Evolutionary conservation across 92 coral and sea anemone species (phyloP), one percentile per base, ranked within the genome.

Genomic region (Chrysogorgia sp.): DNA sequence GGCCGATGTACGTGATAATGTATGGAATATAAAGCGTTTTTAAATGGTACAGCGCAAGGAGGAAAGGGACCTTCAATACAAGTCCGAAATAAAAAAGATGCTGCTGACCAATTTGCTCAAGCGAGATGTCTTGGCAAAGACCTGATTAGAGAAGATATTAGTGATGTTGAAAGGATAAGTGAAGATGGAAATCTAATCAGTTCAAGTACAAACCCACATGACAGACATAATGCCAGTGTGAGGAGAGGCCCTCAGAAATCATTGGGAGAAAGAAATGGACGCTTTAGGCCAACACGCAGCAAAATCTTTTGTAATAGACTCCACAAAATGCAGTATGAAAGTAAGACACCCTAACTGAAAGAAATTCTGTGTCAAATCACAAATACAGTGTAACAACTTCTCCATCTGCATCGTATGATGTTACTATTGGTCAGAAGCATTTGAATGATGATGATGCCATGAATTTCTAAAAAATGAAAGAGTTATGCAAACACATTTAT

Each of bases 1-100:
- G 8, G 67, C 67, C 32, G 67, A 60, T 60, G 67, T 32, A 10
- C 31, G 67, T 22, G 67, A 60, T n/a, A 60, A 60, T 25, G 37
- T 60, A 7, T 60, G 2, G 67, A 60, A 32, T 60, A 60, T 30
- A 60, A 30, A 32, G 37, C 32, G 32, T 60, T 60, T 25, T 10
- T 3, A 7, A 32, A 60, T 7, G 67, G 67, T 2, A 60, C 32
- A 7, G 29, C 67, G 23, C 67, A 32, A 14, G 67, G 67, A 29
- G 67, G 67, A 19, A 60, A 10, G 7, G 67, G 67, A 3, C 67
- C 67, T 13, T 22, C 32, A 7, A 2, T 60, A 24, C 34, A 5
- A 10, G 67, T 7, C 34, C 4, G 19, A 29, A 60, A 19, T 9
- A 9, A 24, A 19, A 15, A 30, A 5, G 19, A 10, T 4, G 7